Evolutionary conservation across 2,797 vertebrate genomes (phyloP), one percentile per base, ranked within the genome.

Genomic region (Neopelma chrysocephalum): DNA sequence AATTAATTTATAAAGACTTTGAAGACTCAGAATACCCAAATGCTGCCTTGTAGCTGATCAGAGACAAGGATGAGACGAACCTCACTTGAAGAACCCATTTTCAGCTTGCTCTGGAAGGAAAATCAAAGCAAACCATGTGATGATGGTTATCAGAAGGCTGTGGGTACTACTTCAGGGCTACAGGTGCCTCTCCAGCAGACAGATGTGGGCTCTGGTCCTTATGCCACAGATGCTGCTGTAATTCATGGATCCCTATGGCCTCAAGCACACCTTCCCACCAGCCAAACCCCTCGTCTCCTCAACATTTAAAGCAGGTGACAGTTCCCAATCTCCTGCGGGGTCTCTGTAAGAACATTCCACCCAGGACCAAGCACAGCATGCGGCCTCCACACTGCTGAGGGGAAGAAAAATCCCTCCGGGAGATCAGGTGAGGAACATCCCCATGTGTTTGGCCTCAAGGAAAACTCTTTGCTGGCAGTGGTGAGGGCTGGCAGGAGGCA

Each of bases 351-450:
- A 57, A 61, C 26, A 25, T 34, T 38, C n/a, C 51, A 70, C 9
- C 15, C 26, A 27, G 6, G 6, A n/a, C 21, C 8, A 69, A 38
- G 43, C 0, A 13, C 32, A 53, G 87, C 21, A 58, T 0, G 1
- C 0, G 3, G 54, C 16, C 54, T 77, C 50, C 38, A 51, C 53
- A 5, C 18, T 32, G 43, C 36, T 26, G 69, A 65, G 36, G 81
- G 19, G 42, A 66, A 47, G 36, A 56, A 34, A 86, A 73, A 62
- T 2, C 14, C 38, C 12, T n/a, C 62, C 15, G 1, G 4, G 36
- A 42, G 31, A 19, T 12, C 5, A n/a, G 56, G 20, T 0, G 0
- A 66, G 38, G 13, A 81, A 3, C 12, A 56, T 29, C 14, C 14
- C 42, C 75, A 29, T 0, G 42, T 56, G 45, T 18, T 0, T 82